Evolutionary conservation across 2,113 vertebrate species (phyloP).

Genomic region (Microcebus tavaratra): DNA sequence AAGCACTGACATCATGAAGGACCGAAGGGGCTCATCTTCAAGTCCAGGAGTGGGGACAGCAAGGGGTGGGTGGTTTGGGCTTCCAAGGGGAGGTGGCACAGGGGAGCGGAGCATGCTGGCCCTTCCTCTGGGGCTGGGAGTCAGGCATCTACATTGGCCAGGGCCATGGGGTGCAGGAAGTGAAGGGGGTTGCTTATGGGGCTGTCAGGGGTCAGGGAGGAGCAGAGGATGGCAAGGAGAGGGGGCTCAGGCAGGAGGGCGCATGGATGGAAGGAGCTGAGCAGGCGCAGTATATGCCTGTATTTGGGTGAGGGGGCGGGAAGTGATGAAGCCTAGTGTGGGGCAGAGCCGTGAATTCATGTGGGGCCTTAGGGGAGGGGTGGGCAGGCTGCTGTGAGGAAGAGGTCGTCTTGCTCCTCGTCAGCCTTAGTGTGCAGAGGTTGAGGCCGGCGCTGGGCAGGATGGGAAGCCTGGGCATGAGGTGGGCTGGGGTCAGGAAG

Average conservation of each 20-base stretch:
- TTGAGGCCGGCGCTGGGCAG: no score
- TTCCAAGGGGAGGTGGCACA: background rate
- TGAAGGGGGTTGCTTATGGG: background rate
- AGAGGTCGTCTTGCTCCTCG: background rate
- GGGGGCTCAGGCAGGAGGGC: background rate
- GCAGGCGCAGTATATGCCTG: background rate
- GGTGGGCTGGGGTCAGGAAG: background rate
- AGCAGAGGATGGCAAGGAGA: background rate
- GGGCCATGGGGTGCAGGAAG: background rate
- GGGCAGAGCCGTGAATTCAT: no score
- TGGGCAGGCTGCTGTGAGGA: background rate
- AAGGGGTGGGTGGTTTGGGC: background rate
- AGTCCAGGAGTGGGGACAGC: no score
- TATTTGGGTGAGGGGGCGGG: no score
- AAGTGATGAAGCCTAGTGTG: no score
- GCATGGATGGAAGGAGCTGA: background rate
- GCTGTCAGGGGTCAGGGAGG: background rate
- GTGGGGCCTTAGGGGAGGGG: background rate
- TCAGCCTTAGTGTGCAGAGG: background rate
- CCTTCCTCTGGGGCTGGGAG: background rate
- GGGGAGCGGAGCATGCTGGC: background rate
- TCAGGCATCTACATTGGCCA: background rate
- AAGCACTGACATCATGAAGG: no score
- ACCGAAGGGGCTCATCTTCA: background rate
- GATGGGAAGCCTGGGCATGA: background rate